Conservation (phyloP, 1,140 invertebrate genomes). For the Papilio xuthus region DNA sequence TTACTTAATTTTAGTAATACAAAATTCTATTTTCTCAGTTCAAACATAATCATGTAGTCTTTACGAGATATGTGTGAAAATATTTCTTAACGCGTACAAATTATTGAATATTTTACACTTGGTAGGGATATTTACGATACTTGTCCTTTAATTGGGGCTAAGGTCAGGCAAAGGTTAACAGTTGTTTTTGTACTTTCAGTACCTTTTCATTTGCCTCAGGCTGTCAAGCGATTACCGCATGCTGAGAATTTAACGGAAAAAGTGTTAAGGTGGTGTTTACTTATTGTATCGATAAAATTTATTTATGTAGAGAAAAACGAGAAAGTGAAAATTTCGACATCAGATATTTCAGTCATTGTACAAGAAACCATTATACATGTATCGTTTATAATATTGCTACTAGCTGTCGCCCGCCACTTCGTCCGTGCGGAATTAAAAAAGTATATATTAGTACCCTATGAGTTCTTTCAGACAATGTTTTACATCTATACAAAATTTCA, state of each 20-base stretch:
- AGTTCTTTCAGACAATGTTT: too few relatives aligned
- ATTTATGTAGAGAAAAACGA: neutral
- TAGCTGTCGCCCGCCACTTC: too few relatives aligned
- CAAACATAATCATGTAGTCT: neutral
- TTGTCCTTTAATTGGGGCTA: conserved; percentile 10
- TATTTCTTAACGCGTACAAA: neutral
- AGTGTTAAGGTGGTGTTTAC: neutral
- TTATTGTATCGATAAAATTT: neutral
- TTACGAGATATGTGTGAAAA: neutral
- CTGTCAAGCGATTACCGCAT: neutral
- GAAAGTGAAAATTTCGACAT: neutral
- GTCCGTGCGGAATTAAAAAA: too few relatives aligned
- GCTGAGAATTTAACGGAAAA: neutral
- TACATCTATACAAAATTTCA: too few relatives aligned
- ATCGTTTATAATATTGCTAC: too few relatives aligned
- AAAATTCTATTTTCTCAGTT: neutral
- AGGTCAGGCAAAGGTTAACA: conserved; percentile 5
- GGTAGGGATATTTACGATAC: neutral
- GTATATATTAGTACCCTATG: too few relatives aligned
- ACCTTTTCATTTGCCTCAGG: neutral
- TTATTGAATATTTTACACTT: neutral
- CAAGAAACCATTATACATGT: too few relatives aligned
- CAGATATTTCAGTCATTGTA: too few relatives aligned
- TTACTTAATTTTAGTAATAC: too few relatives aligned
- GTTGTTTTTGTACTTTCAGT: conserved; percentile 5